Conservation (phyloP, 2,888 invertebrate species). For the Hylaea fasciaria region DNA sequence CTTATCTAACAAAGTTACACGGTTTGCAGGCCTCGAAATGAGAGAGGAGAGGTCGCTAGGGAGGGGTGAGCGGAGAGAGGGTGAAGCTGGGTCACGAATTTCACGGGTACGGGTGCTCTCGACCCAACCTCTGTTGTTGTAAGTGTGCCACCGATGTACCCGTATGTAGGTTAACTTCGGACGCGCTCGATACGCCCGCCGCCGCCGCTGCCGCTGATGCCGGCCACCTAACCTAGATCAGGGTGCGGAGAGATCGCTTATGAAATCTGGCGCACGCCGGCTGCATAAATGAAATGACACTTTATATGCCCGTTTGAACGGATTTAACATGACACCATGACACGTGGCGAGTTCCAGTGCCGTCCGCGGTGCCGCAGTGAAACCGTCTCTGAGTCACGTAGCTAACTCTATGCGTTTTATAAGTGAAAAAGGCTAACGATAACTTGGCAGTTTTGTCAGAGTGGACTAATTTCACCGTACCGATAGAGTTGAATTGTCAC, state of each 20-base stretch:
- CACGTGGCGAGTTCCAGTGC: constrained; percentile 36
- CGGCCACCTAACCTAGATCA: constrained; percentile 85
- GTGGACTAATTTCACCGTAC: not conserved
- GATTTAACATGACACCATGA: constrained; percentile 51
- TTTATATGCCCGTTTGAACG: constrained; percentile 65
- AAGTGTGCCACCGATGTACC: constrained; percentile 71
- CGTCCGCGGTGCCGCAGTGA: constrained; percentile 32
- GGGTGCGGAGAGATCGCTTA: constrained; percentile 84
- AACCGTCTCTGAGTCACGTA: constrained; percentile 35
- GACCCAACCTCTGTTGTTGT: constrained; percentile 72
- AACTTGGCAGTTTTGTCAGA: constrained; percentile 5
- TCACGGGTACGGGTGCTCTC: constrained; percentile 75
- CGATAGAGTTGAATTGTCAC: not conserved
- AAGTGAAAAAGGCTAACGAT: constrained; percentile 31
- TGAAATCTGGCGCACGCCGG: constrained; percentile 82
- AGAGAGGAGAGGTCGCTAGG: constrained; percentile 58
- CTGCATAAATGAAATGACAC: constrained; percentile 77
- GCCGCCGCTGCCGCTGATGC: constrained; percentile 70
- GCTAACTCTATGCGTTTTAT: constrained; percentile 24
- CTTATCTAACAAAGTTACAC: constrained; percentile 64
- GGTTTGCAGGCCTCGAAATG: constrained; percentile 51
- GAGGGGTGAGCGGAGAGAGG: constrained; percentile 43
- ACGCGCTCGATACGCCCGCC: constrained; percentile 81
- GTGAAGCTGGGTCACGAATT: constrained; percentile 74
- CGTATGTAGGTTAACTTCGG: constrained; percentile 81